Base-by-base conservation (phyloP, 2,113 vertebrate species). In the Eptesicus fuscus region DNA sequence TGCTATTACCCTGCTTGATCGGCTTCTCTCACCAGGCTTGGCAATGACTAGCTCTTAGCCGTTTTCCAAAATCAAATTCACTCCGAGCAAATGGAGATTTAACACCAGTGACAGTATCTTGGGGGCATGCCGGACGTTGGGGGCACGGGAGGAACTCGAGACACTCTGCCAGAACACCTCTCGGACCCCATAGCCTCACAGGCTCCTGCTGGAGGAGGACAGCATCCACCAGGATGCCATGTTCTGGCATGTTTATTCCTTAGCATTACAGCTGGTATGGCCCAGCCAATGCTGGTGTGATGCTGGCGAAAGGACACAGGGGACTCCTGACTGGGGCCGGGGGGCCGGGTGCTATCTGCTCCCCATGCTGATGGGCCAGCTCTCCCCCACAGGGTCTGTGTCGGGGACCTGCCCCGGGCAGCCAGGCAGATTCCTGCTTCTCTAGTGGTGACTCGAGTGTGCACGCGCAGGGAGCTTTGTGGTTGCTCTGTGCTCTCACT, bases 41-140 rank as follows among this genome's bases (percentile, higher is more conserved):
- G 63, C 70, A 51, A 28, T 65, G 63, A 90, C 79, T 49, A 49
- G 40, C 40, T 91, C 42, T 87, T 42, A 56, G 40, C 78, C 42
- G 12, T 89, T 93, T 92, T 92, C 53, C 53, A 47, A 89, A 91
- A 56, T 83, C 59, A 88, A 83, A 90, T 63, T 83, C 59, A 59
- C n/a, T 84, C 20, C 7, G 23, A 88, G 49, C 5, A 65, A 69
- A 83, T 35, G 51, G 88, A 84, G 44, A 76, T 70, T 71, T 42
- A 17, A 18, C 61, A 32, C 20, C 22, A 42, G 1, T 47, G 28
- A 22, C 5, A 23, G 4, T 32, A 16, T 40, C 14, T 35, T 17
- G 11, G 28, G 51, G 71, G 1, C 3, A 3, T 5, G 23, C 47
- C 13, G 6, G 56, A 28, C 20, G 11, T 12, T 22, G 32, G 18